Evolutionary conservation across 2,113 vertebrate genomes (phyloP).

Genomic region (Cyprinodon tularosa): DNA sequence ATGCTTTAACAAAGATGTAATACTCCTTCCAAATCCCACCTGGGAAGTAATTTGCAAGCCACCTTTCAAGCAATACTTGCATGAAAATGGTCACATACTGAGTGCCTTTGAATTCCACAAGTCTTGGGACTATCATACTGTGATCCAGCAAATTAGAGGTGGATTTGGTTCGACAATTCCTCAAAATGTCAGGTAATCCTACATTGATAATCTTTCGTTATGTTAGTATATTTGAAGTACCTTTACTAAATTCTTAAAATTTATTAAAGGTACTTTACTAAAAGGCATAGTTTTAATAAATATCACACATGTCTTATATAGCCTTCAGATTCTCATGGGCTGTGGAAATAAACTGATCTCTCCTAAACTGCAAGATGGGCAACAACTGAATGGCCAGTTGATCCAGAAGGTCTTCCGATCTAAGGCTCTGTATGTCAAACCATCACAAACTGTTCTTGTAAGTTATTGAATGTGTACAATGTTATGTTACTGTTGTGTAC

Average conservation of each 20-base stretch:
- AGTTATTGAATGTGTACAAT: neutral
- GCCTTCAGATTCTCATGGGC: neutral
- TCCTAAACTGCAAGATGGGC: neutral
- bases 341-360: neutral
- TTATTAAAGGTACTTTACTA: too few relatives aligned
- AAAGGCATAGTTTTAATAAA: neutral
- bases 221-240: neutral
- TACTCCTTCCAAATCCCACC: neutral
- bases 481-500: neutral
- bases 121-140: neutral
- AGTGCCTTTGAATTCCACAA: neutral
- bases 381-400: neutral
- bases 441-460: neutral
- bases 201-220: neutral
- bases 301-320: neutral
- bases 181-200: neutral
- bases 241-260: too few relatives aligned
- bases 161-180: neutral
- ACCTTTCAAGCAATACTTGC: neutral
- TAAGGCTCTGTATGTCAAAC: neutral
- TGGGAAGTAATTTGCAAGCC: constrained; percentile 1
- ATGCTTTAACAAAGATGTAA: neutral
- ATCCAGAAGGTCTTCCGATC: neutral
- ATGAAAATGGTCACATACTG: neutral
- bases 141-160: neutral